These are phyloP conservation scores for Drosophila picticornis DNA, from an alignment of 2,888 invertebrate species.

Conservation along the genomic window DNA sequence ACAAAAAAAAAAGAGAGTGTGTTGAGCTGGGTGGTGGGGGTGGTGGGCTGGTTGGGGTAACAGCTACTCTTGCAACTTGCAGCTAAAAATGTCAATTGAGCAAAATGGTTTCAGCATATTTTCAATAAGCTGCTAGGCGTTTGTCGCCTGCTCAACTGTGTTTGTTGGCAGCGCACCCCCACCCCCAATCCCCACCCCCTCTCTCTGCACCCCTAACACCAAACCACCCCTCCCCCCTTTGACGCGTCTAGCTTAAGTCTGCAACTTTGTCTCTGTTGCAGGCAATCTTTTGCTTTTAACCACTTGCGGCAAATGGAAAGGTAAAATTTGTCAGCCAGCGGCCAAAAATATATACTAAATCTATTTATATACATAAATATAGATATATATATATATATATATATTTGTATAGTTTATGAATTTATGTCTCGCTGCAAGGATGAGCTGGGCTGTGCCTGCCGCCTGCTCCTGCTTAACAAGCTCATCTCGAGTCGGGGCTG, in stretches of 20 bases:
- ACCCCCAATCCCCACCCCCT: neutral
- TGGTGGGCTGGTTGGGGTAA: neutral
- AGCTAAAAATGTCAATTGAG: conserved; percentile 77
- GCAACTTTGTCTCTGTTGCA: conserved; percentile 3
- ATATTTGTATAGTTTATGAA: conserved; percentile 4
- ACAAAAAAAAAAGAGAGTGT: neutral
- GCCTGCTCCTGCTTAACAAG: neutral
- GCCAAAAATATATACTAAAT: neutral
- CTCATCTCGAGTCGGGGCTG: neutral
- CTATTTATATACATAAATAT: neutral
- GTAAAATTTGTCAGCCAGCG: conserved; percentile 52
- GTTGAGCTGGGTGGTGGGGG: neutral
- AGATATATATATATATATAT: neutral
- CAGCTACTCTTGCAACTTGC: conserved; percentile 23
- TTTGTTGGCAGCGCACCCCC: neutral
- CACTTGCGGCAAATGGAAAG: conserved; percentile 13
- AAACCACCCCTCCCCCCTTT: neutral
- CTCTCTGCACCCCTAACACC: neutral
- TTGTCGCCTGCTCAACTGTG: conserved; percentile 59
- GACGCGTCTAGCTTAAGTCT: neutral
- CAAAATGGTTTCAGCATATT: conserved; percentile 79
- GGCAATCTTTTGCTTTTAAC: conserved; percentile 2
- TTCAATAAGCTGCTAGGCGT: conserved; percentile 78
- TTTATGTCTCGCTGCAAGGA: conserved; percentile 28
- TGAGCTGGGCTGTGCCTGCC: conserved; percentile 11